Evolutionary conservation across 2,797 vertebrate genomes (phyloP).

Genomic region (Leptoclinus maculatus): DNA sequence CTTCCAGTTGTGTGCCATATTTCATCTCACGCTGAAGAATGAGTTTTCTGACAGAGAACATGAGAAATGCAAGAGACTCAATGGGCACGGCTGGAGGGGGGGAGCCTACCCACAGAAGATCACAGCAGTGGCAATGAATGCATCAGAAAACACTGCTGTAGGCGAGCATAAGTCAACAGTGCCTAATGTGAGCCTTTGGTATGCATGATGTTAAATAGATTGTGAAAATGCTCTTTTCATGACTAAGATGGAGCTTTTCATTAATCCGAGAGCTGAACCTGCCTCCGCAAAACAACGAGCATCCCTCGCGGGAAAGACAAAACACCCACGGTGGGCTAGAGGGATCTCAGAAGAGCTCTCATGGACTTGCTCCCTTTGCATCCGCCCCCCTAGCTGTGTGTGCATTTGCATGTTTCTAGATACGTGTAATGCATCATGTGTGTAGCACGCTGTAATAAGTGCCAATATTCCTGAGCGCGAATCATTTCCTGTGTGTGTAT

Average conservation of each 20-base stretch:
- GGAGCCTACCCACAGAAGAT: slow-evolving; percentile 75
- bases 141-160: slow-evolving; percentile 77
- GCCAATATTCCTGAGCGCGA: slow-evolving; percentile 25
- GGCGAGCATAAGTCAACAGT: slow-evolving; percentile 80
- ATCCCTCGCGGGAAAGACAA: slow-evolving; percentile 81
- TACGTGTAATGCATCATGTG: slow-evolving; percentile 37
- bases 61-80: slow-evolving; percentile 76
- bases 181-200: slow-evolving; percentile 80
- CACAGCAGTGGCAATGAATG: slow-evolving; percentile 78
- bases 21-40: slow-evolving; percentile 67
- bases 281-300: slow-evolving; percentile 83
- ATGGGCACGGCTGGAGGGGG: slow-evolving; percentile 68
- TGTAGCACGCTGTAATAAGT: slow-evolving; percentile 33
- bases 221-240: slow-evolving; percentile 83
- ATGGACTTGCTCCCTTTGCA: slow-evolving; percentile 62
- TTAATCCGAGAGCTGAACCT: slow-evolving; percentile 84
- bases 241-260: slow-evolving; percentile 86
- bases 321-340: slow-evolving; percentile 82
- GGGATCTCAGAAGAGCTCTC: slow-evolving; percentile 78
- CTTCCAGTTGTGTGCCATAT: slow-evolving; percentile 71
- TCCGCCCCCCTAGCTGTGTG: slow-evolving; percentile 60
- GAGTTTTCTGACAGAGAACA: slow-evolving; percentile 71
- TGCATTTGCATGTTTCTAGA: slow-evolving; percentile 62
- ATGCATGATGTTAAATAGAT: slow-evolving; percentile 83
- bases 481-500: slow-evolving; percentile 29